Evolutionary conservation across 64 coral and sea anemone genomes (phyloP), one percentile per base, ranked within the genome.

Genomic region (Hydrozoanthus tunicans): DNA sequence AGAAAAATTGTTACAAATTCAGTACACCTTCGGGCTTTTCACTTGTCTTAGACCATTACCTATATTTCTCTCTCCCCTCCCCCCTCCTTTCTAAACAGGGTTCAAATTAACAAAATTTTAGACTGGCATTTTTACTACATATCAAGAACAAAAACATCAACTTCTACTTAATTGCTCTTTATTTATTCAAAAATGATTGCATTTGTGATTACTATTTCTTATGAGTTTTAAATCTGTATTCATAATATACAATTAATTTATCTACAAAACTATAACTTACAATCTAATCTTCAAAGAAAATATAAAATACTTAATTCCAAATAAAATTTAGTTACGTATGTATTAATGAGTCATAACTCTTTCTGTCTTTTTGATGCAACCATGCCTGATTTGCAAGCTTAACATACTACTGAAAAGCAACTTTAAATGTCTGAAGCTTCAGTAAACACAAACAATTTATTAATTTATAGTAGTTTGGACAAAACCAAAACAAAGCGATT

Each of bases 221-320:
- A 79, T 79, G 61, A 27, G 71, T 43, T 43, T 74, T 74, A 74
- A 51, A 81, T 81, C n/a, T 81, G 61, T 62, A 56, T 81, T 59
- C 24, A 81, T 27, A 62, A 81, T 81, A 81, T 81, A 80, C 78
- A 80, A 55, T 80, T 59, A 10, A 53, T 80, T 32, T 61, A 80
- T 80, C 78, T 80, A 61, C 78, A 80, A 80, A 80, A 80, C 78
- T 80, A 80, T 80, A 61, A 58, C 58, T 62, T 62, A 25, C 25
- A 62, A 62, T 26, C 61, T 26, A 80, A 59, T 11, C 23, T 7
- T 5, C 20, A 62, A 79, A 26, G 53, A 54, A 53, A 80, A 5
- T 62, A 62, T 5, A 11, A 80, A 53, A 25, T 78, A 78, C 17
- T 74, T 32, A 43, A 8, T 74, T 74, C 12, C 8, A 73, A 43